Conservation (phyloP, 1,140 invertebrate species). For the Euura saliciscinereae region DNA sequence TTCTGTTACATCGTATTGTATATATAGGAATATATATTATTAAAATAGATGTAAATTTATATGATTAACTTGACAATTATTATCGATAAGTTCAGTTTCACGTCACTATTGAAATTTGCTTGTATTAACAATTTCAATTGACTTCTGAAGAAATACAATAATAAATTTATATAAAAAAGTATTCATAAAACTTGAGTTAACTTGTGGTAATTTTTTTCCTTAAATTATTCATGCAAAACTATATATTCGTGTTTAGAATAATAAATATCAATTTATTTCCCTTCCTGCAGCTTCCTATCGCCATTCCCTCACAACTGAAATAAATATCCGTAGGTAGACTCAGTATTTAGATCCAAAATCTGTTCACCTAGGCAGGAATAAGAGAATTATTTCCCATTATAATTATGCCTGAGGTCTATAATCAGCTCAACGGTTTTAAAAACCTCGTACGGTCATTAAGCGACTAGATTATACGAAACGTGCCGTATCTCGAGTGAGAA, state of each 20-base stretch:
- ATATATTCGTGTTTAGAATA: neutral
- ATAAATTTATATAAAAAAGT: slow-evolving; percentile 4
- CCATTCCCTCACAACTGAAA: too few species aligned
- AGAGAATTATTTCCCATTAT: too few species aligned
- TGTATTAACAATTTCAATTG: neutral
- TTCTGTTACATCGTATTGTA: neutral
- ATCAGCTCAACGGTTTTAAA: too few species aligned
- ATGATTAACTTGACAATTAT: slow-evolving; percentile 1
- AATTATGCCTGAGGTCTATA: too few species aligned
- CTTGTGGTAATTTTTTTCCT: neutral
- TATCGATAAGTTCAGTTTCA: slow-evolving; percentile 1
- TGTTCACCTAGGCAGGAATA: too few species aligned
- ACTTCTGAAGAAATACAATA: neutral
- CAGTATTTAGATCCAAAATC: too few species aligned
- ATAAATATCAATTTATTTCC: too few species aligned
- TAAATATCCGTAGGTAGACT: too few species aligned
- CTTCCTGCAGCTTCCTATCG: too few species aligned
- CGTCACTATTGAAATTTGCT: neutral
- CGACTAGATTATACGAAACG: too few species aligned
- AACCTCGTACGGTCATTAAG: too few species aligned
- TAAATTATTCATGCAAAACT: neutral
- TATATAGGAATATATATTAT: slow-evolving; percentile 9
- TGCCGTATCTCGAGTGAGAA: too few species aligned
- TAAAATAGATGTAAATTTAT: slow-evolving; percentile 21
- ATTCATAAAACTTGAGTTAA: neutral